Conservation (phyloP, 2,113 vertebrate species). For the Dicentrarchus labrax region DNA sequence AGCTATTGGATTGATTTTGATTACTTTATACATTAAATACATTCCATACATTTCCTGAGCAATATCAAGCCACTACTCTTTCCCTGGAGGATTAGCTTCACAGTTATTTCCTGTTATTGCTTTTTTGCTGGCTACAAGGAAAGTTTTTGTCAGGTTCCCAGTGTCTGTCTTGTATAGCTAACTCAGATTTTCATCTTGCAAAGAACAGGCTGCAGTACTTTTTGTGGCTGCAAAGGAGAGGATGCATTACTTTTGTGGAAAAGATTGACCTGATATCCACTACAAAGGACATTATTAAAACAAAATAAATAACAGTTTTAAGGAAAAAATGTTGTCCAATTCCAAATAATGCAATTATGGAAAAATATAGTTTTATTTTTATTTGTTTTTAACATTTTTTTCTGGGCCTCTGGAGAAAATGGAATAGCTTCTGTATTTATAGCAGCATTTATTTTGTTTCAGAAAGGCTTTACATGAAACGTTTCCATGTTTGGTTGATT, state of each 20-base stretch:
- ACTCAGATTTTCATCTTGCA: too few species aligned
- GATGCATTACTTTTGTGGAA: too few species aligned
- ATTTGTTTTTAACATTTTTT: too few species aligned
- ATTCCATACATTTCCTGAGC: not conserved
- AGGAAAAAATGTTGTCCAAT: too few species aligned
- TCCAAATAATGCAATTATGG: too few species aligned
- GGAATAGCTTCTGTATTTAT: not conserved
- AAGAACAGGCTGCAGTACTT: too few species aligned
- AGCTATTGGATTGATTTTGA: too few species aligned
- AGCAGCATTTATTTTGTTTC: not conserved
- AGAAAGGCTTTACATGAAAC: constrained; percentile 2
- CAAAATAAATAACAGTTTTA: too few species aligned
- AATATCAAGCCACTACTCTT: not conserved
- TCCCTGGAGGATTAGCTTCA: not conserved
- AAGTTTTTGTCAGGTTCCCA: not conserved
- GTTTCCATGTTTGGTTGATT: not conserved
- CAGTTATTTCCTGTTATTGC: not conserved
- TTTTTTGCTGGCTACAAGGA: not conserved
- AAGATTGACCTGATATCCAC: too few species aligned
- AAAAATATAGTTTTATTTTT: too few species aligned
- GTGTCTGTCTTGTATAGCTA: not conserved
- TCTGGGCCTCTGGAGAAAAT: not conserved
- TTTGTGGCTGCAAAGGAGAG: too few species aligned
- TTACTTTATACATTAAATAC: not conserved
- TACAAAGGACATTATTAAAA: too few species aligned